Base-by-base conservation (phyloP, 1,140 invertebrate species). In the Alviniconcha marisindica region DNA sequence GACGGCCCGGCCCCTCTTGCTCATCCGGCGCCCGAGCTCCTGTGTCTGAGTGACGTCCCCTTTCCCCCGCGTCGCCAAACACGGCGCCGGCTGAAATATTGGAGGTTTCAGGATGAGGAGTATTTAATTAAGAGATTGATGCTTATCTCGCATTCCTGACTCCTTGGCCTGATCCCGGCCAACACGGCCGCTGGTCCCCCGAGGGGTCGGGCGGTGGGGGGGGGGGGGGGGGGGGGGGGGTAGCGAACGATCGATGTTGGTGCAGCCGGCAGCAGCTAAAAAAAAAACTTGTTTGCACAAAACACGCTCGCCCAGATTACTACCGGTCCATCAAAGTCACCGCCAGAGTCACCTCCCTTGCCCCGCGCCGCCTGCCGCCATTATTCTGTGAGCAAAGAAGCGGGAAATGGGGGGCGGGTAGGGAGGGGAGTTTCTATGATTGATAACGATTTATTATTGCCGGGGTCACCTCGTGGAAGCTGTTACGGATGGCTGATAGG, bases 71-170 rank as follows among this genome's bases (percentile, higher is more conserved):
- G 36, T 12, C 33, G n/a, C n/a, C 28, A 4, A 21, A 10, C n/a
- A 12, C 69, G 10, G 28, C 69, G 69, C 69, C 28, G 31, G 31
- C 31, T 73, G 69, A 73, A 73, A 73, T 73, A 73, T 73, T 73
- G 69, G 69, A 73, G 33, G 69, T 73, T 36, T 73, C 69, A 38
- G 38, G 69, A 73, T 18, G 33, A 73, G 69, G 28, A 73, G 69
- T 73, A 73, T 73, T 73, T 73, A 73, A 73, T 73, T 73, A 73
- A 73, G 69, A 73, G 69, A 73, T 73, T 28, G 69, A 73, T 73
- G 69, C 38, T 73, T 73, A 73, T 73, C 69, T 73, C 38, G 31
- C 69, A 73, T 73, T 73, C 69, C 21, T 36, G 69, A 15, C 69
- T 33, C n/a, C 3, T 12, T 15, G 31, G 28, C 28, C 12, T 73